A percentile compares a stretch with the other conserved stretches of the same genome.
These are phyloP conservation scores for Equus przewalskii DNA, from an alignment of 2,113 vertebrate genomes.

Conservation along the genomic window DNA sequence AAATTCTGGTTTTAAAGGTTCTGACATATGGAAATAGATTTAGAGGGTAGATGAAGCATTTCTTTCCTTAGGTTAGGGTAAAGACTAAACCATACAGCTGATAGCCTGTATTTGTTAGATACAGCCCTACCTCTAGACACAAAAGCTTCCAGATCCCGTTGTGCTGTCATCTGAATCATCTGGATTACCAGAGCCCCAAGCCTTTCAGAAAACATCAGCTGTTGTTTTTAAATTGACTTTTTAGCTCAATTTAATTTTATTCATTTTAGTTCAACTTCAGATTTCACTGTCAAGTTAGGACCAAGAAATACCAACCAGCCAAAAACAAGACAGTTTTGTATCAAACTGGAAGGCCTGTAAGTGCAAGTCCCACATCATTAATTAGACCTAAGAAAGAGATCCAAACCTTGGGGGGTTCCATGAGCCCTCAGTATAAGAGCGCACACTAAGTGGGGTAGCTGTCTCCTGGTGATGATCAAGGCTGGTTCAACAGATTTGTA, in stretches of 20 bases:
- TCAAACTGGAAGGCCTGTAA: background rate
- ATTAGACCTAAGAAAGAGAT: background rate
- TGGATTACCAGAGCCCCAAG: background rate
- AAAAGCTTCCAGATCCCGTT: background rate
- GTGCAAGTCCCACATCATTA: background rate
- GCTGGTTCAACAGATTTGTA: background rate
- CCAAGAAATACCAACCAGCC: background rate
- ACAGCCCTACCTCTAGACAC: background rate
- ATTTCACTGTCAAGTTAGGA: conserved; percentile 39
- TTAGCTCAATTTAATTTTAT: conserved; percentile 65
- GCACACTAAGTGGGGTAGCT: background rate
- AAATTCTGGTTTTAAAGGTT: background rate
- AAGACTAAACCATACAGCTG: background rate
- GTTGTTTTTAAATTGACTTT: conserved; percentile 63
- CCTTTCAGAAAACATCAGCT: conserved; percentile 52
- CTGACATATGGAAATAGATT: background rate
- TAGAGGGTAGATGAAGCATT: background rate
- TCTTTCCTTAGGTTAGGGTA: background rate
- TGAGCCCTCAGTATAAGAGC: background rate
- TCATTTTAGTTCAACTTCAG: conserved; percentile 52
- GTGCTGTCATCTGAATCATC: background rate
- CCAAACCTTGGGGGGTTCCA: background rate
- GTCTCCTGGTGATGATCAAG: background rate
- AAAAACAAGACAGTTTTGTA: background rate
- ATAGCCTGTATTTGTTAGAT: background rate